phyloP scores from a whole-genome alignment of 2,113 vertebrate species.

The Mesoclemmys tuberculata region DNA sequence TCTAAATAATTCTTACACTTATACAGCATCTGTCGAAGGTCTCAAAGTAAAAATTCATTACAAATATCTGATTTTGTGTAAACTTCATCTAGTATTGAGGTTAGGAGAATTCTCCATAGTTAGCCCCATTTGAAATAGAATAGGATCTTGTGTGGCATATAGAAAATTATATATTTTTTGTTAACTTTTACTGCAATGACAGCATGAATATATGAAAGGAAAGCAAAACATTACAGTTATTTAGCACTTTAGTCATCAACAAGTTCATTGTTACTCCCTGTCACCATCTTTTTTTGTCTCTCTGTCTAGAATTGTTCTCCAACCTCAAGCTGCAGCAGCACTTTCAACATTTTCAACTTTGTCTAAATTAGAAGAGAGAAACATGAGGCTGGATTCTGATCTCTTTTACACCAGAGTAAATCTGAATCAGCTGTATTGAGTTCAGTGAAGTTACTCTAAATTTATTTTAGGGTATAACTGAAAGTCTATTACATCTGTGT shows the following conservation, averaged over 20 bases:
- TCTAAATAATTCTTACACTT: neutral
- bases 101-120: neutral
- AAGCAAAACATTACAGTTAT: constrained; percentile 45
- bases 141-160: neutral
- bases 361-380: constrained; percentile 63
- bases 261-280: constrained; percentile 40
- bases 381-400: constrained; percentile 53
- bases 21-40: neutral
- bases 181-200: neutral
- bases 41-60: neutral
- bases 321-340: constrained; percentile 40
- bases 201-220: neutral
- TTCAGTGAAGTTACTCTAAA: constrained; percentile 48
- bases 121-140: neutral
- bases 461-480: constrained; percentile 29
- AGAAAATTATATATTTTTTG: neutral
- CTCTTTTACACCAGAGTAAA: constrained; percentile 53
- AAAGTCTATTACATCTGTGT: constrained; percentile 29
- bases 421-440: constrained; percentile 59
- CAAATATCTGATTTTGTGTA: neutral
- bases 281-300: neutral
- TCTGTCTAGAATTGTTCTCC: constrained; percentile 39
- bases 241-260: constrained; percentile 39
- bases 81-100: neutral
- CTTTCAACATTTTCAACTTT: constrained; percentile 47